A percentile compares a stretch with the other conserved stretches of the same genome.
Conservation (phyloP, 2,113 vertebrate genomes). For the Petaurus breviceps region DNA sequence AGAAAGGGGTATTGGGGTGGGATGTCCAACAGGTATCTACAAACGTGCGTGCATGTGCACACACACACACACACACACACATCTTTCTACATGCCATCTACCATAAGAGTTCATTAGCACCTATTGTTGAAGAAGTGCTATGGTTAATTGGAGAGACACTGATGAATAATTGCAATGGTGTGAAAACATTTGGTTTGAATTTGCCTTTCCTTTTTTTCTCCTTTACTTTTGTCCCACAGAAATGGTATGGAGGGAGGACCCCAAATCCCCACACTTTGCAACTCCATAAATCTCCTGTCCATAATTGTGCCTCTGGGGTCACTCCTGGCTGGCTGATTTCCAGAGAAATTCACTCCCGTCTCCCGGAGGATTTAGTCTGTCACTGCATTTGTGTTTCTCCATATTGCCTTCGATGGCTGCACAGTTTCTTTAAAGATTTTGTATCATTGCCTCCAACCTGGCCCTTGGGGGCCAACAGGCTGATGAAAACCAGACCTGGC, state of each 20-base stretch:
- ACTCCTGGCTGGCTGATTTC: slow-evolving; percentile 30
- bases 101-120: slow-evolving; percentile 67
- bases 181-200: slow-evolving; percentile 61
- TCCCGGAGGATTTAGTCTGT: slow-evolving; percentile 5
- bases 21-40: neutral
- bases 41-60: too few species aligned
- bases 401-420: slow-evolving; percentile 39
- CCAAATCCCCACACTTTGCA: slow-evolving; percentile 41
- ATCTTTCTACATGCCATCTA: slow-evolving; percentile 60
- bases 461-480: slow-evolving; percentile 37
- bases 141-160: slow-evolving; percentile 39
- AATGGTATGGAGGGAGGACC: slow-evolving; percentile 35
- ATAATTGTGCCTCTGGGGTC: slow-evolving; percentile 41
- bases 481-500: slow-evolving; percentile 60
- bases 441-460: slow-evolving; percentile 53
- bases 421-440: slow-evolving; percentile 65
- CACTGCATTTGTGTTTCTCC: slow-evolving; percentile 31
- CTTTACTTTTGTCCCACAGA: slow-evolving; percentile 61
- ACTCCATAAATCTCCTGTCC: slow-evolving; percentile 23
- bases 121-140: slow-evolving; percentile 60
- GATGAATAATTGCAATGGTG: slow-evolving; percentile 56
- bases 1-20: neutral
- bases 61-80: neutral
- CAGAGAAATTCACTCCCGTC: slow-evolving; percentile 3
- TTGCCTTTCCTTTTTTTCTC: slow-evolving; percentile 54